A percentile compares a stretch with the other conserved stretches of the same genome.
Evolutionary conservation across 2,113 vertebrate species (phyloP).

Genomic region (Morone chrysops): DNA sequence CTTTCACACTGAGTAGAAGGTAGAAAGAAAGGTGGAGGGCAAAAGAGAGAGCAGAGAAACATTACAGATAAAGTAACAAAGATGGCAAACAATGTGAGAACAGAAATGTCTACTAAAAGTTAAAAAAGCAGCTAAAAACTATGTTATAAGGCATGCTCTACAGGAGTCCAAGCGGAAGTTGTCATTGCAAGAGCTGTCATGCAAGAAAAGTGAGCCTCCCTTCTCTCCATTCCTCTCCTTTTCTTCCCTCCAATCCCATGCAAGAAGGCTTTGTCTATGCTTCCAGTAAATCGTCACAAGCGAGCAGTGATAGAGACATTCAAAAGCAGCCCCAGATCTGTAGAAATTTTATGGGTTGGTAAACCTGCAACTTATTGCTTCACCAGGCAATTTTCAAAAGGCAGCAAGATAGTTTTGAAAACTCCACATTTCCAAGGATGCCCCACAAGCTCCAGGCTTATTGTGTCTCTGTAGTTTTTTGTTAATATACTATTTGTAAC

Average conservation of each 20-base stretch:
- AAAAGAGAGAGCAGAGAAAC: neutral
- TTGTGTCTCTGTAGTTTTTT: no score
- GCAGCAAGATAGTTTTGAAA: neutral
- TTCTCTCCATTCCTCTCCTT: constrained; percentile 10
- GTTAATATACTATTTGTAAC: neutral
- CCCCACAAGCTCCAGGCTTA: no score
- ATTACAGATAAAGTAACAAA: constrained; percentile 6
- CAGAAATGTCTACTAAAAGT: neutral
- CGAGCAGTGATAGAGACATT: constrained; percentile 48
- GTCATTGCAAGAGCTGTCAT: constrained; percentile 64
- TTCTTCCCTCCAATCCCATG: constrained; percentile 55
- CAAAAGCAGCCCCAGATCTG: constrained; percentile 40
- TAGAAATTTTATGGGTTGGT: constrained; percentile 17
- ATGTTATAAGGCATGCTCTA: constrained; percentile 64
- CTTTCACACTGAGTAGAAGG: constrained; percentile 73
- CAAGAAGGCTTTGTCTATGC: constrained; percentile 61
- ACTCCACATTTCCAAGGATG: neutral
- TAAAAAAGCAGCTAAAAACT: constrained; percentile 6
- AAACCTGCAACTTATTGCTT: constrained; percentile 20
- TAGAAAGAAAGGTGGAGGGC: constrained; percentile 9
- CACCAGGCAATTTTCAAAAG: constrained; percentile 15
- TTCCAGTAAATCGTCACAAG: constrained; percentile 33
- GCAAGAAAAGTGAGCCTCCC: constrained; percentile 59
- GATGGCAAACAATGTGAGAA: neutral
- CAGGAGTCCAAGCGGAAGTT: constrained; percentile 33